These are phyloP conservation scores for Rhyzopertha dominica DNA, from an alignment of 1,140 invertebrate genomes.

Conservation along the genomic window DNA sequence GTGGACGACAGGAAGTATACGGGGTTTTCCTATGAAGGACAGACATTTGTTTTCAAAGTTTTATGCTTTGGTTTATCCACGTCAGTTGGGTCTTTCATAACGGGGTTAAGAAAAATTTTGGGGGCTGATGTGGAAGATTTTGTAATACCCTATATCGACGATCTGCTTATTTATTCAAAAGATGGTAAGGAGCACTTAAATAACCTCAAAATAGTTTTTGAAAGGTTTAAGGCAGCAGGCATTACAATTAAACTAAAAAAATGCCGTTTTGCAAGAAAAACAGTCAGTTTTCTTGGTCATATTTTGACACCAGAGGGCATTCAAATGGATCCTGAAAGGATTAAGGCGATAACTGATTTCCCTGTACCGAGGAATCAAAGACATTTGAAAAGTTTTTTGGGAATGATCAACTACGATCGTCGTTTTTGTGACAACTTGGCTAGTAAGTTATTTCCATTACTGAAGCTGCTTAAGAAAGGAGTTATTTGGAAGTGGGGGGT, in stretches of 20 bases:
- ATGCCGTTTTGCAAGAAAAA: constrained; percentile 42
- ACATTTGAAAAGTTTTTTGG: constrained; percentile 45
- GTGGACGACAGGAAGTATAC: constrained; percentile 6
- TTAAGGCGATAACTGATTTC: constrained; percentile 33
- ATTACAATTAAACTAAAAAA: constrained; percentile 27
- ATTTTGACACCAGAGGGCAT: constrained; percentile 34
- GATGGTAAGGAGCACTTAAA: not conserved
- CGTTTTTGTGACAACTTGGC: constrained; percentile 42
- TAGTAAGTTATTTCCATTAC: not conserved
- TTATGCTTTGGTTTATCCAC: constrained; percentile 10
- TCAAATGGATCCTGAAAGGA: constrained; percentile 33
- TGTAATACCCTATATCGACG: constrained; percentile 8
- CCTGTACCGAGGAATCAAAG: constrained; percentile 36
- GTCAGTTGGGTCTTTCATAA: not conserved
- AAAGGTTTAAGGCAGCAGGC: not conserved
- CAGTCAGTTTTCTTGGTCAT: constrained; percentile 44
- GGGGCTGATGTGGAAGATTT: constrained; percentile 1
- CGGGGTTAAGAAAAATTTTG: constrained; percentile 5
- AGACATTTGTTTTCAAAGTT: constrained; percentile 12
- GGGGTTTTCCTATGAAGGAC: constrained; percentile 6
- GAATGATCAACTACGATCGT: constrained; percentile 44
- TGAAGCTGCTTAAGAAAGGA: constrained; percentile 2
- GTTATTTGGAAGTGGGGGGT: not conserved
- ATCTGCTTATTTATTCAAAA: constrained; percentile 4
- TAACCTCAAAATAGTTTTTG: constrained; percentile 8